These are phyloP conservation scores for Rhodeus uyekii DNA, from an alignment of 2,797 vertebrate genomes.

Conservation along the genomic window DNA sequence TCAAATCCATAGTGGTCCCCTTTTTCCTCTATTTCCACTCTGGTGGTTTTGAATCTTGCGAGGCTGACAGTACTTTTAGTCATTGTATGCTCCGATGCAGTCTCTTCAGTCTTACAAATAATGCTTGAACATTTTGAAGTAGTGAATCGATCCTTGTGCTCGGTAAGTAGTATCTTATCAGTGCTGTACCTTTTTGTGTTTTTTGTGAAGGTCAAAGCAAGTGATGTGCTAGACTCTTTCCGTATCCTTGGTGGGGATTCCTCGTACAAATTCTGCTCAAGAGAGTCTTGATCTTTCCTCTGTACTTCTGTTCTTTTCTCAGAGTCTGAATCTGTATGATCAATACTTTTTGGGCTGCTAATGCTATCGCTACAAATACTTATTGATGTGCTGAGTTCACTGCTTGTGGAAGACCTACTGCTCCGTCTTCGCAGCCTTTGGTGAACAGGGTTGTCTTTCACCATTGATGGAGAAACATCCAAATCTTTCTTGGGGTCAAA, in stretches of 20 bases:
- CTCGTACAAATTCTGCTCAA: slow-evolving; percentile 66
- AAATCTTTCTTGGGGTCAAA: slow-evolving; percentile 78
- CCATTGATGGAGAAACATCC: slow-evolving; percentile 67
- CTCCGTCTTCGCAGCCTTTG: slow-evolving; percentile 73
- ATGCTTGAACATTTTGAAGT: slow-evolving; percentile 56
- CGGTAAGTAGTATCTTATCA: slow-evolving; percentile 68
- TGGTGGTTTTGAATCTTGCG: slow-evolving; percentile 61
- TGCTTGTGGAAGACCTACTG: slow-evolving; percentile 79
- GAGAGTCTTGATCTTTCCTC: slow-evolving; percentile 67
- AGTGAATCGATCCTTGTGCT: slow-evolving; percentile 59
- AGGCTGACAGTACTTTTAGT: slow-evolving; percentile 66
- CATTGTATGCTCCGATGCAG: slow-evolving; percentile 56
- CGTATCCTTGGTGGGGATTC: slow-evolving; percentile 71
- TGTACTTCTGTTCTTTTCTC: slow-evolving; percentile 72
- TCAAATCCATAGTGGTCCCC: slow-evolving; percentile 64
- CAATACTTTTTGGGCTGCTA: slow-evolving; percentile 76
- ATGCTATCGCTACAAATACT: slow-evolving; percentile 76
- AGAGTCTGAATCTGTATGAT: slow-evolving; percentile 77
- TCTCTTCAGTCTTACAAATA: slow-evolving; percentile 62
- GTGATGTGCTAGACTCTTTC: slow-evolving; percentile 68
- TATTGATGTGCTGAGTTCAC: slow-evolving; percentile 78
- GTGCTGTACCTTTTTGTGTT: slow-evolving; percentile 72
- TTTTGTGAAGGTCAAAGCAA: slow-evolving; percentile 74
- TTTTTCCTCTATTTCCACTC: slow-evolving; percentile 63
- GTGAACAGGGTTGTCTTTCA: slow-evolving; percentile 65